Base-by-base conservation (phyloP, 2,797 vertebrate species). In the Gymnocypris eckloni region DNA sequence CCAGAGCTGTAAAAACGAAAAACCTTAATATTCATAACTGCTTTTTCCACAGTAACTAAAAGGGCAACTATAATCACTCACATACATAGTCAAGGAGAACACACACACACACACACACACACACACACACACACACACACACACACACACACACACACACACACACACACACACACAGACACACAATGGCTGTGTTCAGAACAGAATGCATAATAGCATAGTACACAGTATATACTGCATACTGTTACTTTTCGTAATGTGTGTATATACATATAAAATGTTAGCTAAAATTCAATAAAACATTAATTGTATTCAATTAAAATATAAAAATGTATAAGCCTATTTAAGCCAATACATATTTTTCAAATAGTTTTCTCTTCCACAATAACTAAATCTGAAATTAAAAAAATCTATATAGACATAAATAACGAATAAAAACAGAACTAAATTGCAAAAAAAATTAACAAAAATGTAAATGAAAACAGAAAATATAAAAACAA, bases 11-110 rank as follows among this genome's bases (percentile, higher is more conserved):
- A 54, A 41, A 52, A 82, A 71, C 25, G 20, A 52, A 54, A 70
- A 81, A 50, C 64, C 25, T 70, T 56, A 70, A 82, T 71, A 82
- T 71, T 71, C 22, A 71, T 70, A 71, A 71, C 33, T 82, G 80
- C 80, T 71, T 37, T 70, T 82, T 71, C 28, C 66, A 70, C 66
- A 52, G 48, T 11, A 69, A 52, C 66, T 70, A 37, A 54, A 81
- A 54, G 66, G 79, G 52, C 28, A 67, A 81, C 66, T 81, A 39
- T 56, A 81, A 71, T 56, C 64, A 81, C 16, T 37, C 28, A 59
- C 52, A 77, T 33, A 54, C 33, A 52, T 52, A 37, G 28, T 13
- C 73, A 18, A 20, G 28, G 28, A 37, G 48, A 37, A 54, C 48
- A 76, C 18, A 76, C 72, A 52, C 72, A 76, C 72, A 64, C 52